Evolutionary conservation across 2,797 vertebrate species (phyloP).

Genomic region (Karalla daura): DNA sequence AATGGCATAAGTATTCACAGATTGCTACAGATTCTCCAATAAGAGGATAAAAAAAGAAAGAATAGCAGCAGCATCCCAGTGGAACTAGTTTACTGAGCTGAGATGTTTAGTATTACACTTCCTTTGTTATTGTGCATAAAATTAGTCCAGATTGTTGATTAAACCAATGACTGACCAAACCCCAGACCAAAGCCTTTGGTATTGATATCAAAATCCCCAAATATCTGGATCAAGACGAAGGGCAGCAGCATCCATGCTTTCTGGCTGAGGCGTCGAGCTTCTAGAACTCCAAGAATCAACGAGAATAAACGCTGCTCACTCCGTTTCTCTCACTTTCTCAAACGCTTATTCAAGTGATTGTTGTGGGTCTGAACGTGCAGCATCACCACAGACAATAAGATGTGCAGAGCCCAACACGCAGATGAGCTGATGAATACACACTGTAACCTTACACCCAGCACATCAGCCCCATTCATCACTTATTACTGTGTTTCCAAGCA

Average conservation of each 20-base stretch:
- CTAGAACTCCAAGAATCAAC: too few species aligned
- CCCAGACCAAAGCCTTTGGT: too few species aligned
- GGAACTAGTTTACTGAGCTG: neutral
- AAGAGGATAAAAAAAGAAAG: slow-evolving; percentile 4
- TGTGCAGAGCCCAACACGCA: neutral
- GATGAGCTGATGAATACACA: slow-evolving; percentile 5
- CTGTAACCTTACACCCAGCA: neutral
- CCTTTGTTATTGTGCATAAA: neutral
- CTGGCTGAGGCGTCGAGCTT: too few species aligned
- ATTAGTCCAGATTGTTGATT: neutral
- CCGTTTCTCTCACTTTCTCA: too few species aligned
- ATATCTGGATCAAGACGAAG: too few species aligned
- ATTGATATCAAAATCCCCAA: too few species aligned
- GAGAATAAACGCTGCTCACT: too few species aligned
- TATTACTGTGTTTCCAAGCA: slow-evolving; percentile 33
- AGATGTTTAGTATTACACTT: neutral
- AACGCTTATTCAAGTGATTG: neutral
- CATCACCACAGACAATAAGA: neutral
- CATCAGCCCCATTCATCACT: slow-evolving; percentile 37
- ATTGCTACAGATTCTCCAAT: neutral
- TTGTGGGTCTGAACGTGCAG: neutral
- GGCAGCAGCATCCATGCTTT: too few species aligned
- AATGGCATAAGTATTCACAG: slow-evolving; percentile 12
- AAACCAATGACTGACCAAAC: too few species aligned
- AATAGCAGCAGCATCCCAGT: neutral